Percentiles rank a stretch among this genome's conserved stretches.
Evolutionary conservation across 2,113 vertebrate genomes (phyloP).

Genomic region (Azemiops feae): DNA sequence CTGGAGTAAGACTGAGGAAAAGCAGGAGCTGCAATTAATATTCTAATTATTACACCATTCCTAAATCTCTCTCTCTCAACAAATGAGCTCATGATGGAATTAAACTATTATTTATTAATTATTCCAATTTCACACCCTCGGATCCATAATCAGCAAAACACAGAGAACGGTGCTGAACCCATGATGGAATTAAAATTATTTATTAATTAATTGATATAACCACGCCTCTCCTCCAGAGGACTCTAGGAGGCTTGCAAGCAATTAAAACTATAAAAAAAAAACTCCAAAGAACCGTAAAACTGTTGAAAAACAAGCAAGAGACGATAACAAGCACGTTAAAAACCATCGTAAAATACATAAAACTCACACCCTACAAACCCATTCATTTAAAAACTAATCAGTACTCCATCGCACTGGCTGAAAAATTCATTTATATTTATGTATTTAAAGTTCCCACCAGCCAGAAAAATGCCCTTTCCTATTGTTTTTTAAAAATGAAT

Average conservation of each 20-base stretch:
- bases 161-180: neutral
- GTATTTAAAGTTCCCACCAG: neutral
- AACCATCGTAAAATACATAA: neutral
- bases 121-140: neutral
- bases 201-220: neutral
- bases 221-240: neutral
- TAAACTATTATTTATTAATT: neutral
- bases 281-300: neutral
- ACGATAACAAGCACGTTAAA: neutral
- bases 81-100: neutral
- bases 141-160: neutral
- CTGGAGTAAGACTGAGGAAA: constrained; percentile 20
- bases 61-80: neutral
- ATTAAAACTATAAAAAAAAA: neutral
- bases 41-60: neutral
- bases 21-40: neutral
- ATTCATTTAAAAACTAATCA: neutral
- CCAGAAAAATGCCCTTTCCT: neutral
- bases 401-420: neutral
- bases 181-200: neutral
- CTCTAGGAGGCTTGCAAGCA: neutral
- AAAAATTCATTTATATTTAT: neutral
- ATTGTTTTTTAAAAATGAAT: neutral
- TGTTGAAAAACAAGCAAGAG: neutral
- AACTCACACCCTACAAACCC: neutral